These are phyloP conservation scores for Erpornis zantholeuca DNA, from an alignment of 2,113 vertebrate species.

Conservation along the genomic window DNA sequence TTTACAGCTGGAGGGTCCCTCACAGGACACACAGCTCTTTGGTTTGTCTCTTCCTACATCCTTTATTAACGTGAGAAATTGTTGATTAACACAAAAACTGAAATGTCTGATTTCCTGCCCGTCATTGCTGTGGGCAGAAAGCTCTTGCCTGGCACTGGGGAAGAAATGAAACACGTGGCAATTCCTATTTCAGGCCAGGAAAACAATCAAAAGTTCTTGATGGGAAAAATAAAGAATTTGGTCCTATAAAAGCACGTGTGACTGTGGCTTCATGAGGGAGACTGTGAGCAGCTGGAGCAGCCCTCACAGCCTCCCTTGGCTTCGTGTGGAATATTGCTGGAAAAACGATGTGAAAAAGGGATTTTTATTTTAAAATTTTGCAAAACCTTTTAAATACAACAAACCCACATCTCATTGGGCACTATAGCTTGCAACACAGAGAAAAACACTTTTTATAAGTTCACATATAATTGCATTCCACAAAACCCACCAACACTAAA, in stretches of 20 bases:
- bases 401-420: no score
- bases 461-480: not conserved
- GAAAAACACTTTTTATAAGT: not conserved
- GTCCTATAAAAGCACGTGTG: fast-evolving
- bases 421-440: not conserved
- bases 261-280: not conserved
- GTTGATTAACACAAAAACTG: fast-evolving
- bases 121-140: not conserved
- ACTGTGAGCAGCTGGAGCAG: not conserved
- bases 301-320: no score
- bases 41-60: not conserved
- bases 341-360: fast-evolving
- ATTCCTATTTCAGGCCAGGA: not conserved
- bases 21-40: not conserved
- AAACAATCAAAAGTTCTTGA: not conserved
- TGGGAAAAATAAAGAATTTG: not conserved
- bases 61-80: not conserved
- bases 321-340: not conserved
- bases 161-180: not conserved
- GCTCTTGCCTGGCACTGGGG: fast-evolving
- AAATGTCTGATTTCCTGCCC: fast-evolving
- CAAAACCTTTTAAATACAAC: not conserved
- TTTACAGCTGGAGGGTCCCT: not conserved
- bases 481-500: not conserved
- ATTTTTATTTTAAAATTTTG: not conserved